Conservation (phyloP, 2,797 vertebrate species). For the Artibeus jamaicensis region DNA sequence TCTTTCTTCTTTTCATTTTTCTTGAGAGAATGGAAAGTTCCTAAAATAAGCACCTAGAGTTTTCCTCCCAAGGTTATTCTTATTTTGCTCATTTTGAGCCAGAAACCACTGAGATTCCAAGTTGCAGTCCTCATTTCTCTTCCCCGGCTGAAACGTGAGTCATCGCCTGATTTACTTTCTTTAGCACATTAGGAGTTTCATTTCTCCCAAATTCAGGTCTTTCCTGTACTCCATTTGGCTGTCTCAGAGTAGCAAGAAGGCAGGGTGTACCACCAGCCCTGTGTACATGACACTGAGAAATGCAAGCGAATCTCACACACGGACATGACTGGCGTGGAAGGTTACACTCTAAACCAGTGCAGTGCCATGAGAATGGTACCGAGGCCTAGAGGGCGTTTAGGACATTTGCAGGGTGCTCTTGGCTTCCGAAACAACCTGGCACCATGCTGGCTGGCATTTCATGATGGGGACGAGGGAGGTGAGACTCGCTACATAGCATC, state of each 20-base stretch:
- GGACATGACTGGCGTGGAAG: background rate
- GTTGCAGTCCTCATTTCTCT: background rate
- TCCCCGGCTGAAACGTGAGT: background rate
- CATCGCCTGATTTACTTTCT: background rate
- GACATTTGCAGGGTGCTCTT: background rate
- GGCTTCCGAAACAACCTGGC: background rate
- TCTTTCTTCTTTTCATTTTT: background rate
- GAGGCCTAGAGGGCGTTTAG: background rate
- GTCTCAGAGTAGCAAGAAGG: background rate
- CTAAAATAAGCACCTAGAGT: background rate
- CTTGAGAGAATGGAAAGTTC: background rate
- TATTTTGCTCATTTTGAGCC: background rate
- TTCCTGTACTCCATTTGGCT: background rate
- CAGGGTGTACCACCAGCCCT: background rate
- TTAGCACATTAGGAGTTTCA: background rate
- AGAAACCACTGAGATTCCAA: background rate
- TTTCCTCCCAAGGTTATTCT: background rate
- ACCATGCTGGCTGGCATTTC: background rate
- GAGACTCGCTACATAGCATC: background rate
- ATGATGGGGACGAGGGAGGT: fast-evolving
- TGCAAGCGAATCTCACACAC: background rate
- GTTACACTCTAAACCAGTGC: background rate
- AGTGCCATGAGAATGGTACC: no score
- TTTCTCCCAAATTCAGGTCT: background rate
- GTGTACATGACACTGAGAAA: background rate